Base-by-base conservation (phyloP, 2,888 invertebrate species). In the Sialis fuliginosa region DNA sequence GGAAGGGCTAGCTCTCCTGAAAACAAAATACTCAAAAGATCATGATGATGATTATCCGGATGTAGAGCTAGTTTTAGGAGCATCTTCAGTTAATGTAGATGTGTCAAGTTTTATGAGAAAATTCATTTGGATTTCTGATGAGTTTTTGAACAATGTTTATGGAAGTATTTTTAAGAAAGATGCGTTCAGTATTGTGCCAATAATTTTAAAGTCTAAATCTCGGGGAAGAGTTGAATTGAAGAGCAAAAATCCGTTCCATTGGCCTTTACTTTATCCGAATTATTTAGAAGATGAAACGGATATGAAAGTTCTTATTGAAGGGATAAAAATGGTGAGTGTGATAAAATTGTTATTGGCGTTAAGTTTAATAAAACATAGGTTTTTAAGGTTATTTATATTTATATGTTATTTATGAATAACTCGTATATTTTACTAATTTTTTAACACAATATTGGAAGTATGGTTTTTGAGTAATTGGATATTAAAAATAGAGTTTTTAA, bases 201-300 rank as follows among this genome's bases (percentile, higher is more conserved):
- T 87, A 22, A 63, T 87, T 31, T 65, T 88, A 58, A 70, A 81
- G 13, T 87, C 88, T 0, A 75, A 76, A 48, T 87, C 87, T 54
- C 69, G 77, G 12, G 88, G 88, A 0, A 69, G 81, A 42, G 69
- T 88, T 42, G 71, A 68, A 12, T 65, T 96, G 44, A 75, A 75
- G 48, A 81, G 81, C 46, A 64, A 69, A 0, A 77, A 85, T 66
- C 87, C 89, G 0, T 66, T 75, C 30, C 78, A 82, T 46, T 77
- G 80, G 63, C 93, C 93, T 0, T 65, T 73, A 46, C 77, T 93
- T 57, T 72, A 85, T 44, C 79, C 87, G 0, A 90, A 92, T 65
- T 93, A 89, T 63, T 81, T 89, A 59, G 68, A 77, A 46, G 65
- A 81, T 55, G 71, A 73, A 4, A 72, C 76, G 32, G 92, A 93